Percentiles rank a stretch among this genome's conserved stretches.
Evolutionary conservation across 2,888 invertebrate species (phyloP).

Genomic region (Eupithecia pulchellata): DNA sequence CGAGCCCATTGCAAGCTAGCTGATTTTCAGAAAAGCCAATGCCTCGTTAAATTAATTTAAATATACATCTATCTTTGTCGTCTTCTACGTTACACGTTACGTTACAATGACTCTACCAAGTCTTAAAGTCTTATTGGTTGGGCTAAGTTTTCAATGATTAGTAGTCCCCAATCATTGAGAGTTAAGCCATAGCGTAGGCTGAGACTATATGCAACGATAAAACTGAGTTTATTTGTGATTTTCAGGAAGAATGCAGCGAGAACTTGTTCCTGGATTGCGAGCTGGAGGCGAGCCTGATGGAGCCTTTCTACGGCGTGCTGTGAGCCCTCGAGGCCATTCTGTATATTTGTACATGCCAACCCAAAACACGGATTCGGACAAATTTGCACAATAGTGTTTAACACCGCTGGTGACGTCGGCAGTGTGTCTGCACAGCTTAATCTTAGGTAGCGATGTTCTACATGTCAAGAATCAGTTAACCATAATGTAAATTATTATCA

Average conservation of each 20-base stretch:
- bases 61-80: not conserved
- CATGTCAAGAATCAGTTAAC: slow-evolving; percentile 56
- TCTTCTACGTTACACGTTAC: not conserved
- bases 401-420: slow-evolving; percentile 29
- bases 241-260: slow-evolving; percentile 80
- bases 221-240: not conserved
- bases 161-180: not conserved
- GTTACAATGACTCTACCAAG: not conserved
- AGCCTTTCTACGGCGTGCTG: slow-evolving; percentile 79
- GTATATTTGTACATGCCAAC: slow-evolving; percentile 56
- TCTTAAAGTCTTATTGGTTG: not conserved
- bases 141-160: not conserved
- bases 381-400: slow-evolving; percentile 41
- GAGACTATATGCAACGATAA: not conserved
- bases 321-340: slow-evolving; percentile 53
- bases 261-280: slow-evolving; percentile 80
- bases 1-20: not conserved
- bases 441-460: slow-evolving; percentile 40
- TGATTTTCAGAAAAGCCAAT: not conserved
- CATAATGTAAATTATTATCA: slow-evolving; percentile 58
- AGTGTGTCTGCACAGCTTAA: slow-evolving; percentile 40
- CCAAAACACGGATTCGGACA: slow-evolving; percentile 38
- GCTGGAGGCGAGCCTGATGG: slow-evolving; percentile 78
- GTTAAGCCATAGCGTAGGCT: not conserved
- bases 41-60: not conserved